Evolutionary conservation across 2,797 vertebrate species (phyloP).

Genomic region (Chelmon rostratus): DNA sequence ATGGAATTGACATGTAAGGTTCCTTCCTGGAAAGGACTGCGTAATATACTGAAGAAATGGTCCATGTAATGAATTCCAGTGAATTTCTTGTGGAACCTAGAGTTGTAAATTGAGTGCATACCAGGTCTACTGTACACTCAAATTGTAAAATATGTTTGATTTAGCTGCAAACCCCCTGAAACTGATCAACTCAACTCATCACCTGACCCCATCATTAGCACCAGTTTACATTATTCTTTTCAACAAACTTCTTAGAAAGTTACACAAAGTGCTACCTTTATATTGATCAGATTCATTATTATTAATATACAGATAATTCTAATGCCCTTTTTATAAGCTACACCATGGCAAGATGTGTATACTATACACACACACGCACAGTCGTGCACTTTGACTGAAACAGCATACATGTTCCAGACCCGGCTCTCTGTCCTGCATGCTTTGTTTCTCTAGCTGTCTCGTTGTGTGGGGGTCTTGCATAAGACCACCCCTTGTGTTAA

Average conservation of each 20-base stretch:
- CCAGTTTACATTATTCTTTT: background rate
- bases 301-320: background rate
- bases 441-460: constrained; percentile 59
- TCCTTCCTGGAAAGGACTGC: background rate
- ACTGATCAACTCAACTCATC: background rate
- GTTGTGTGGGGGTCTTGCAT: constrained; percentile 43
- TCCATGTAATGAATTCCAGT: background rate
- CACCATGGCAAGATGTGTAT: background rate
- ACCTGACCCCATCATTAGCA: background rate
- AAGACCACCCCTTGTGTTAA: constrained; percentile 66
- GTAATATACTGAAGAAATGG: background rate
- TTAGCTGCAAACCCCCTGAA: background rate
- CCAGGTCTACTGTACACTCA: background rate
- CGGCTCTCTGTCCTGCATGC: constrained; percentile 23
- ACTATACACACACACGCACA: background rate
- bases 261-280: background rate
- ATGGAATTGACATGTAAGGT: background rate
- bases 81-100: background rate
- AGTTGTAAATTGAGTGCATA: background rate
- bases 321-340: background rate
- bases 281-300: background rate
- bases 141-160: too few relatives aligned
- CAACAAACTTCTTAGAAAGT: background rate
- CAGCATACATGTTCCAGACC: constrained; percentile 26
- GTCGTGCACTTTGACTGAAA: constrained; percentile 14